A percentile compares a stretch with the other conserved stretches of the same genome.
These are phyloP conservation scores for Phallusia fumigata DNA, from an alignment of 23 tunicate species.

Conservation along the genomic window DNA sequence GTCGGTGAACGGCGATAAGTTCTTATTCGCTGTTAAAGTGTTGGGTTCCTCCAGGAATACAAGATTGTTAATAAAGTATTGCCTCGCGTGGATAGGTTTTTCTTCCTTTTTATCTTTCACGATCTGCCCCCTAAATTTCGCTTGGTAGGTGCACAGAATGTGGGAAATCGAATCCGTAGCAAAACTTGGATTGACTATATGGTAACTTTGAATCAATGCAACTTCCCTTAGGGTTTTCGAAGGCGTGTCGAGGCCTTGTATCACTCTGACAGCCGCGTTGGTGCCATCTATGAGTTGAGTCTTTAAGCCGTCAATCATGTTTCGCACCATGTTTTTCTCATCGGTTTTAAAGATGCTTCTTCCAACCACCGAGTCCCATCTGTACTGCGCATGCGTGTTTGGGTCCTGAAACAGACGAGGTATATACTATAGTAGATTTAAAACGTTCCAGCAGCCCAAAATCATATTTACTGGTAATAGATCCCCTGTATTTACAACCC, in stretches of 20 bases:
- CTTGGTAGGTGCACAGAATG: neutral
- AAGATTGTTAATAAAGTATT: slow-evolving; percentile 11
- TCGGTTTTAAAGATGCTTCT: neutral
- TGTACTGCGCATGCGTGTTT: slow-evolving; percentile 20
- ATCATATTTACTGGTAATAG: too few species aligned
- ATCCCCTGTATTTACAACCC: too few species aligned
- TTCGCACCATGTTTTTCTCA: neutral
- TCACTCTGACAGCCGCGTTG: neutral
- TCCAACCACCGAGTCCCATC: slow-evolving; percentile 24
- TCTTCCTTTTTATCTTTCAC: neutral
- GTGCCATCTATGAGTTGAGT: slow-evolving; percentile 13
- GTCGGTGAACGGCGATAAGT: neutral
- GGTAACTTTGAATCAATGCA: slow-evolving; percentile 7
- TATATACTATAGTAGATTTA: too few species aligned
- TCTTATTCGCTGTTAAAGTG: neutral
- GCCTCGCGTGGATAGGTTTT: slow-evolving; percentile 2
- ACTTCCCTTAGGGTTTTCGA: slow-evolving; percentile 6
- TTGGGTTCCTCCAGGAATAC: slow-evolving; percentile 13
- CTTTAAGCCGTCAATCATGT: slow-evolving; percentile 3
- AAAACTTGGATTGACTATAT: slow-evolving; percentile 20
- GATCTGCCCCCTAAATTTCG: neutral
- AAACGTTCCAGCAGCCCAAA: too few species aligned
- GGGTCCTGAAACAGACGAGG: slow-evolving; percentile 25
- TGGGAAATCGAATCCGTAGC: slow-evolving; percentile 27
- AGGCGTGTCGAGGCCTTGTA: neutral